phyloP scores from a whole-genome alignment of 2,888 invertebrate species.

The Agapostemon virescens region DNA sequence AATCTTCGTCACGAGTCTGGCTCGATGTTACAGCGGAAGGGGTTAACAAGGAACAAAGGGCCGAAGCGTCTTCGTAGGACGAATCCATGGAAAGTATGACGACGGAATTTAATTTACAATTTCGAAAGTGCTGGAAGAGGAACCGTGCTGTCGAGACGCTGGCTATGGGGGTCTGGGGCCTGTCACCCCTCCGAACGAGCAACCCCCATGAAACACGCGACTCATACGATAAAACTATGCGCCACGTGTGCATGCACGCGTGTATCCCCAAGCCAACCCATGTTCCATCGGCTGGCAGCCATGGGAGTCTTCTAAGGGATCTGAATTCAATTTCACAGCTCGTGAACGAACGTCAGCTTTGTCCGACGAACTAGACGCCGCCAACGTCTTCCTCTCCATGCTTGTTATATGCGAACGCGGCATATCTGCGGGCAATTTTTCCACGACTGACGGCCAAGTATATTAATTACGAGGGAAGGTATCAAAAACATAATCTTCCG shows the following conservation, averaged over 20 bases:
- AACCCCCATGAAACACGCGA: slow-evolving; percentile 62
- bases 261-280: slow-evolving; percentile 51
- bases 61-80: slow-evolving; percentile 47
- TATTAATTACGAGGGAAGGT: slow-evolving; percentile 41
- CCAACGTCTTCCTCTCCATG: slow-evolving; percentile 58
- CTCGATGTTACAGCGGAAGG: background rate
- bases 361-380: slow-evolving; percentile 60
- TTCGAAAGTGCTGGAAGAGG: slow-evolving; percentile 72
- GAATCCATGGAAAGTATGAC: slow-evolving; percentile 60
- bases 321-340: slow-evolving; percentile 77
- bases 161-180: slow-evolving; percentile 55
- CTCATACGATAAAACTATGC: slow-evolving; percentile 45
- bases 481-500: slow-evolving; percentile 37
- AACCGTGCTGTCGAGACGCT: slow-evolving; percentile 63
- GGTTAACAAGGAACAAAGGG: slow-evolving; percentile 24
- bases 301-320: slow-evolving; percentile 58
- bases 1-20: too few species aligned
- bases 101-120: slow-evolving; percentile 75
- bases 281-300: slow-evolving; percentile 64
- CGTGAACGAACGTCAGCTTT: slow-evolving; percentile 68
- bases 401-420: slow-evolving; percentile 40
- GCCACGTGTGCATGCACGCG: slow-evolving; percentile 47
- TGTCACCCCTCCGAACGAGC: slow-evolving; percentile 52
- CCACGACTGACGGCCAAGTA: slow-evolving; percentile 21
- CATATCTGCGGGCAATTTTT: slow-evolving; percentile 17